Conservation (phyloP, 2,888 invertebrate genomes). For the Drosophila nr. medialis region DNA sequence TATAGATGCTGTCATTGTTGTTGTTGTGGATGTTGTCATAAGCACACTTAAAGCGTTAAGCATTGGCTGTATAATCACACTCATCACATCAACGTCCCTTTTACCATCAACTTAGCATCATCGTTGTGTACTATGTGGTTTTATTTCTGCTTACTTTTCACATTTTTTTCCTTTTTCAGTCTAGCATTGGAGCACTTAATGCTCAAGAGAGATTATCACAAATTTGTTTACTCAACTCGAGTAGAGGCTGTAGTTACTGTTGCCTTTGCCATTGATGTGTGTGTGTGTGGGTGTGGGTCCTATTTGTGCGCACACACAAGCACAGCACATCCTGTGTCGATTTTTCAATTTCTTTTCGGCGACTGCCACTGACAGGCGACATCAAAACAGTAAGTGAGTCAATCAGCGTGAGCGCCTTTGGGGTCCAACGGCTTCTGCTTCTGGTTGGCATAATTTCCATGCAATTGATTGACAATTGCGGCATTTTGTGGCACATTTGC, state of each 20-base stretch:
- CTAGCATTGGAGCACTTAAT: constrained; percentile 41
- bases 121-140: constrained; percentile 40
- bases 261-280: not conserved
- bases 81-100: constrained; percentile 62
- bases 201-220: constrained; percentile 74
- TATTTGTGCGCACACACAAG: constrained; percentile 1
- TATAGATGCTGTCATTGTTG: constrained; percentile 17
- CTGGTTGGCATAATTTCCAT: constrained; percentile 74
- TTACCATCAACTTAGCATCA: constrained; percentile 54
- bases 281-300: constrained; percentile 15
- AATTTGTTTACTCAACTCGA: constrained; percentile 71
- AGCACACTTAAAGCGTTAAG: constrained; percentile 62
- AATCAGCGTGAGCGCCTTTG: constrained; percentile 13
- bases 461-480: constrained; percentile 79
- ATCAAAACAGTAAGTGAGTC: constrained; percentile 39
- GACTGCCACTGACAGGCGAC: constrained; percentile 60
- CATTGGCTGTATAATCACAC: constrained; percentile 64
- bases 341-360: constrained; percentile 54
- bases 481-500: constrained; percentile 77
- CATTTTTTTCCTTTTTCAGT: constrained; percentile 12
- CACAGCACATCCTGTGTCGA: constrained; percentile 22
- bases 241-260: constrained; percentile 35
- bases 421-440: constrained; percentile 7
- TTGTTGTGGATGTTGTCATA: constrained; percentile 29
- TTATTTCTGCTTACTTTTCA: constrained; percentile 1